Evolutionary conservation across 2,797 vertebrate species (phyloP).

Genomic region (Antrozous pallidus): DNA sequence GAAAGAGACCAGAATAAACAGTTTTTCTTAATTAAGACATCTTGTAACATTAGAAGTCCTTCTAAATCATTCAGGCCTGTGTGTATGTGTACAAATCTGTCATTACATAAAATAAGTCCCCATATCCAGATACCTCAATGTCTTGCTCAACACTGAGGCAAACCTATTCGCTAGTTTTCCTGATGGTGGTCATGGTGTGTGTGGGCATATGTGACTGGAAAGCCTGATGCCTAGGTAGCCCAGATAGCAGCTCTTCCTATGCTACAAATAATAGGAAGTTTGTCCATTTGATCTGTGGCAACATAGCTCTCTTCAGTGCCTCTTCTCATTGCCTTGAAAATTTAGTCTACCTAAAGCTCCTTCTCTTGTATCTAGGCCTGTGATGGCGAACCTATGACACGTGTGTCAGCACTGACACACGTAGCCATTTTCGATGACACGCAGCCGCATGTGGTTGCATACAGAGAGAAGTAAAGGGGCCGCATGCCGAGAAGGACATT

Average conservation of each 20-base stretch:
- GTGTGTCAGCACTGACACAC: too few relatives aligned
- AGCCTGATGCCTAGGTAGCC: background rate
- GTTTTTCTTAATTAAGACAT: background rate
- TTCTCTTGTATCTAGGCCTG: background rate
- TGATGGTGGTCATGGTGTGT: background rate
- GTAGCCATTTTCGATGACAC: too few relatives aligned
- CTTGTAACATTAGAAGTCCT: background rate
- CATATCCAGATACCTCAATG: background rate
- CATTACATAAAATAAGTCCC: background rate
- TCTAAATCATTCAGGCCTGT: background rate
- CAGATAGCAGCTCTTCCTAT: background rate
- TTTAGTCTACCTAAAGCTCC: background rate
- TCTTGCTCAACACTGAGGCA: background rate
- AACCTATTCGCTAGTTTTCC: background rate
- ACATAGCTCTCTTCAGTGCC: background rate
- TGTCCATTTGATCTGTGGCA: background rate
- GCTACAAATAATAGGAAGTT: background rate
- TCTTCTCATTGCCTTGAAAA: background rate
- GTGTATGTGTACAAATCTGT: background rate
- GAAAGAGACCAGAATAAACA: background rate
- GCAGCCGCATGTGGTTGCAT: too few relatives aligned
- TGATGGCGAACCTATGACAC: too few relatives aligned
- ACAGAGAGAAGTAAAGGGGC: too few relatives aligned
- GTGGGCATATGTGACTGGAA: background rate
- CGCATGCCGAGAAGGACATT: too few relatives aligned